Conservation (phyloP, 2,888 invertebrate genomes). For the Drosophila heteroneura region DNA sequence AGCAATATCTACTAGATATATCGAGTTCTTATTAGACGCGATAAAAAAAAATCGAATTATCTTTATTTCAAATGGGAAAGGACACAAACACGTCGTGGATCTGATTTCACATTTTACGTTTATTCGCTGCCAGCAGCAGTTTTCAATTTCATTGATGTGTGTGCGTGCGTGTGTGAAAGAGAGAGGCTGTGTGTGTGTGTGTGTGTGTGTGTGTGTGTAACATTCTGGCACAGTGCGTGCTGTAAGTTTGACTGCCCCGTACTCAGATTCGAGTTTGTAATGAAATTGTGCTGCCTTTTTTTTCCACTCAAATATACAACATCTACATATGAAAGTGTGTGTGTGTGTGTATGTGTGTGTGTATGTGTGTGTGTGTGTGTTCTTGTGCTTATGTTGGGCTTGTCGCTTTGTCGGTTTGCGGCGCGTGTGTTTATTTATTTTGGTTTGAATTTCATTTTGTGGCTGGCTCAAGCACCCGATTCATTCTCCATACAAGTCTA, state of each 20-base stretch:
- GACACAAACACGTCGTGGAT: slow-evolving; percentile 14
- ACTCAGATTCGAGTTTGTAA: slow-evolving; percentile 40
- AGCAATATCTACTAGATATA: background rate
- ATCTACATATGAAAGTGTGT: slow-evolving; percentile 11
- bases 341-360: slow-evolving; percentile 21
- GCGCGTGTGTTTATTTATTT: slow-evolving; percentile 69
- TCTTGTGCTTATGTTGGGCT: background rate
- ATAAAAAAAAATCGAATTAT: background rate
- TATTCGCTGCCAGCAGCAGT: slow-evolving; percentile 46
- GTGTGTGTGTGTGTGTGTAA: slow-evolving; percentile 7
- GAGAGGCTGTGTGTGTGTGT: background rate
- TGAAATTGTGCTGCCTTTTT: slow-evolving; percentile 70
- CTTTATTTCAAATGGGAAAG: background rate
- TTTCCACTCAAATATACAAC: slow-evolving; percentile 44
- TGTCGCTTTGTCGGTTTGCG: slow-evolving; percentile 21
- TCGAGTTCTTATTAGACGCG: background rate
- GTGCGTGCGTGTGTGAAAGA: slow-evolving; percentile 9
- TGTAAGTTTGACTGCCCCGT: slow-evolving; percentile 28
- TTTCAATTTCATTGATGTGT: slow-evolving; percentile 66
- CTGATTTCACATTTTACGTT: background rate
- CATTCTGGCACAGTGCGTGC: slow-evolving; percentile 43
- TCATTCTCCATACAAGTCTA: slow-evolving; percentile 25
- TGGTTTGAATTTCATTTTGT: slow-evolving; percentile 73
- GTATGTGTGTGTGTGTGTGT: slow-evolving; percentile 25
- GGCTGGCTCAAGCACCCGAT: slow-evolving; percentile 46